Evolutionary conservation across 2,113 vertebrate genomes (phyloP).

Genomic region (Cervus canadensis): DNA sequence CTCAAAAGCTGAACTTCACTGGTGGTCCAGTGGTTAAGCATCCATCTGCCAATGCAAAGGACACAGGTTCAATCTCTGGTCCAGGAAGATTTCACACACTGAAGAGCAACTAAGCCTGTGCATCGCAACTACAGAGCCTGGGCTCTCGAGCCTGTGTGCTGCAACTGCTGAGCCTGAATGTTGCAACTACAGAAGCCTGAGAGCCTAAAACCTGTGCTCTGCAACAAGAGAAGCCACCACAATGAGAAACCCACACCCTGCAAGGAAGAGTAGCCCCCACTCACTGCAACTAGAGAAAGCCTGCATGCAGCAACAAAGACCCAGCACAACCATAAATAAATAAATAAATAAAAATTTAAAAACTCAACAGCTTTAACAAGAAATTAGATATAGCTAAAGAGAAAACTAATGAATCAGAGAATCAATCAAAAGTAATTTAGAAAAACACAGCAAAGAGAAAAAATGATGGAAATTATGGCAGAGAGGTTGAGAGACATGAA

Average conservation of each 20-base stretch:
- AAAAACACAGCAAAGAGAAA: background rate
- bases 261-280: background rate
- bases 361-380: background rate
- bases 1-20: background rate
- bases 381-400: background rate
- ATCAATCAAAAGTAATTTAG: background rate
- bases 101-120: background rate
- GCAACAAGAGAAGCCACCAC: background rate
- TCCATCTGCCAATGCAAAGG: background rate
- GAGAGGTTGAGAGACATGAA: background rate
- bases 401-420: background rate
- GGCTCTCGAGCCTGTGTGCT: background rate
- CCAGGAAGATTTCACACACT: background rate
- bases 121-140: background rate
- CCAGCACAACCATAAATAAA: background rate
- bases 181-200: background rate
- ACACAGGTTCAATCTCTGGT: background rate
- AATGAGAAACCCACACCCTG: background rate
- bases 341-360: background rate
- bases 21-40: background rate
- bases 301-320: background rate
- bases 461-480: background rate
- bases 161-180: background rate
- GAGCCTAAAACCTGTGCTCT: background rate
- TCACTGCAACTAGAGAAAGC: background rate